These are phyloP conservation scores for Apistogramma diplotaenia DNA, from an alignment of 2,113 vertebrate species.

Conservation along the genomic window DNA sequence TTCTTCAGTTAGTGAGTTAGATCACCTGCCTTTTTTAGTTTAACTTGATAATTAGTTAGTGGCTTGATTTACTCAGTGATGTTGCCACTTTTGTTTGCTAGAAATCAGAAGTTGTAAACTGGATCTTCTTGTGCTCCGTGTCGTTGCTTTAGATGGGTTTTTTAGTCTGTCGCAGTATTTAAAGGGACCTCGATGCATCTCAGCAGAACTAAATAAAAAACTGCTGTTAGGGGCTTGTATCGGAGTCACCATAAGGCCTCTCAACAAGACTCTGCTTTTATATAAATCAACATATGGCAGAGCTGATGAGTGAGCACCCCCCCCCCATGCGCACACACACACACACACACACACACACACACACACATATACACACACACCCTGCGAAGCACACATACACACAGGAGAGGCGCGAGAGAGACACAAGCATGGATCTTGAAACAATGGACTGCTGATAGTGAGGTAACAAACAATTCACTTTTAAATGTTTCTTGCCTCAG, in stretches of 20 bases:
- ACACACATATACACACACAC: neutral
- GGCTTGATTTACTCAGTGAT: too few species aligned
- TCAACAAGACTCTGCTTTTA: slow-evolving; percentile 46
- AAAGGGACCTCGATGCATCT: neutral
- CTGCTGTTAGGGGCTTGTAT: neutral
- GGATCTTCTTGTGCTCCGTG: neutral
- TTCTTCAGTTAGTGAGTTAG: neutral
- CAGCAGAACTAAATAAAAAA: neutral
- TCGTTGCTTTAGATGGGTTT: neutral
- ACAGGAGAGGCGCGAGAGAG: neutral
- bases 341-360: neutral
- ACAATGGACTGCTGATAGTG: neutral
- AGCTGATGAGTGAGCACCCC: slow-evolving; percentile 23
- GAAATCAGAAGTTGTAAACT: neutral
- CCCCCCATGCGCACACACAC: neutral
- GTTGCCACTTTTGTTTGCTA: neutral
- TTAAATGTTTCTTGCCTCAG: neutral
- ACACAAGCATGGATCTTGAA: neutral
- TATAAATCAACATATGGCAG: slow-evolving; percentile 56
- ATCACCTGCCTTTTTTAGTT: neutral
- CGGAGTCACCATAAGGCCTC: slow-evolving; percentile 42
- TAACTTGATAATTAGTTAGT: neutral
- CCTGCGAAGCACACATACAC: neutral
- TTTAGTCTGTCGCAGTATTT: neutral
- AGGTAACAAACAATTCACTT: neutral